Evolutionary conservation across 2,113 vertebrate species (phyloP), one percentile per base, ranked within the genome.

Genomic region (Pelvicachromis taeniatus): DNA sequence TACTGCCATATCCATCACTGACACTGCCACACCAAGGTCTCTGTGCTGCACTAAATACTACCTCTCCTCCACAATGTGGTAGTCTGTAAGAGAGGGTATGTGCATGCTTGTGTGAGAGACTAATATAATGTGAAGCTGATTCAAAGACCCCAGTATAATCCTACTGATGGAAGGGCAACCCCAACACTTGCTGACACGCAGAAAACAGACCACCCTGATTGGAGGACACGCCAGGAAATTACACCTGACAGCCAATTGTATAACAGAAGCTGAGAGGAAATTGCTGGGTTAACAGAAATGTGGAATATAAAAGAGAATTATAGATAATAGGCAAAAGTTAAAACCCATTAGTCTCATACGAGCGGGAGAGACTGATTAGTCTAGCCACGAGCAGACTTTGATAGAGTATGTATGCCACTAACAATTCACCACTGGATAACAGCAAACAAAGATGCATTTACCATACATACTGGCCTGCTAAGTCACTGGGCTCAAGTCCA

Each of bases 1-100:
- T 63, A 80, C 86, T 83, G 85, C 87, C 89, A 86, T 87, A 94
- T 94, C 89, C 91, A 95, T 94, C 94, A 95, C 92, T 95, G 93
- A 89, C 93, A 92, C 86, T 73, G 90, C 82, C 91, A 92, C 87
- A 54, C 88, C 86, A 90, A 89, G 85, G 91, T 91, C 92, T 89
- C 90, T 16, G 6, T 16, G 65, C 89, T 85, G 75, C 84, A 90
- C 86, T 80, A 90, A 92, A 93, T 80, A 87, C 78, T 78, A 52
- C 54, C 70, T 77, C 77, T 61, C 21, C 29, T 78, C 52, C 29
- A 50, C 82, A 31, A 14, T 21, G 35, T 48, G 40, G 10, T 2
- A 48, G 35, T 55, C 50, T 85, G 55, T 40, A 80, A 26, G 55
- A 53, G 55, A 42, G 73, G 52, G 38, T 29, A 59, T 33, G 55